Evolutionary conservation across 1,140 invertebrate genomes (phyloP), one percentile per base, ranked within the genome.

Genomic region (Zaprionus vittiger): DNA sequence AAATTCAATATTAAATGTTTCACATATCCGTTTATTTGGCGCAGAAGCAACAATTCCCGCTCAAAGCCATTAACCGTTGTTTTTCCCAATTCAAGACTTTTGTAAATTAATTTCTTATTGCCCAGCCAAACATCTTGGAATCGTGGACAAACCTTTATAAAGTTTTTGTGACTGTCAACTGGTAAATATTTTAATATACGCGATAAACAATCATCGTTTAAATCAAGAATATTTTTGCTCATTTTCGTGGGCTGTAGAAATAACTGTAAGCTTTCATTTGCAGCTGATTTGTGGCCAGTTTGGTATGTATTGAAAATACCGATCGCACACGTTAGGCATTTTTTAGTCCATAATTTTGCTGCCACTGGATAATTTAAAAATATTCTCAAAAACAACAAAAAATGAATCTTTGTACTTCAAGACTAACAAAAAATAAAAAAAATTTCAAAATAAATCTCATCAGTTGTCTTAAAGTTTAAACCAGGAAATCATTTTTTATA

Each of bases 191-290:
- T 41, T 12, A 68, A 24, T 34, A 73, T 15, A 14, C 20, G 47
- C 17, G 15, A 47, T n/a, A 73, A 22, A 15, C 65, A 73, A 60
- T 73, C 57, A 41, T 73, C 65, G 37, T 73, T 67, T 1, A 73
- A 49, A 68, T 73, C 57, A 26, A 62, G 11, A 34, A 73, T 44
- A 37, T 34, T 54, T 15, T 15, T 31, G 20, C 12, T 22, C 49
- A 73, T 38, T 41, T 60, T 34, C 9, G 9, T 6, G 28, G 47
- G 4, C 14, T 62, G 6, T n/a, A 41, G 12, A 31, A 1, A 1
- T 24, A 28, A 38, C 52, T 2, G 22, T 55, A 70, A 55, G 55
- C 26, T 55, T 11, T 34, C 2, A 34, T 34, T 34, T 34, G 64
- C 68, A 71, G 60, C 61, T 64, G 69, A 34, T 56, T 31, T 38